phyloP scores from a whole-genome alignment of 2,113 vertebrate genomes.

The Malurus alboscapulatus region DNA sequence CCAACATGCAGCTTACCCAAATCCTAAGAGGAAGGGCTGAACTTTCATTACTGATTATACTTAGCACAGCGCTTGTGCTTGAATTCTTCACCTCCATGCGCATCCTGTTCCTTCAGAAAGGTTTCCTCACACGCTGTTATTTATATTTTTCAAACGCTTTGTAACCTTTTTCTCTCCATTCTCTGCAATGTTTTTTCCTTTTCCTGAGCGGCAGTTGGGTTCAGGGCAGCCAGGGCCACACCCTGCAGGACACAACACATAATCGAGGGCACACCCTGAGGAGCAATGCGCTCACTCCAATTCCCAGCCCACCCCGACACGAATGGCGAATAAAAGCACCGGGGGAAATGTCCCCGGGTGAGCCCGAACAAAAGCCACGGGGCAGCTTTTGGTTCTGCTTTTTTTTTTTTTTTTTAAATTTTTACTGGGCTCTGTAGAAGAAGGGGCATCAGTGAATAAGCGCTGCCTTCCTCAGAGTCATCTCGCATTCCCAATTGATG shows the following conservation, averaged over 20 bases:
- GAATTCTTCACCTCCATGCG: constrained; percentile 29
- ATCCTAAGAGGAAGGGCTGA: constrained; percentile 55
- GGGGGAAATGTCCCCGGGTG: rapidly evolving
- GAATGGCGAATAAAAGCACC: neutral
- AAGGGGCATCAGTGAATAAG: neutral
- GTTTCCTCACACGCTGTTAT: constrained; percentile 54
- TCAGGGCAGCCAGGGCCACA: constrained; percentile 29
- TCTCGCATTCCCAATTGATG: neutral
- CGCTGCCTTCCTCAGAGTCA: neutral
- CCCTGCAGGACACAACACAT: constrained; percentile 35
- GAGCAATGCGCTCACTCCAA: neutral
- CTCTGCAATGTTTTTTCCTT: constrained; percentile 54
- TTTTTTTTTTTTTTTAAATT: too few relatives aligned
- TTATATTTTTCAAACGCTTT: constrained; percentile 49
- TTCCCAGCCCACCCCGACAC: constrained; percentile 12
- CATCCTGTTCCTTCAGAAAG: constrained; percentile 36
- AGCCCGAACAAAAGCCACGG: neutral
- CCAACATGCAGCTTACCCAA: constrained; percentile 28
- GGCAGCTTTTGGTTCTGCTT: neutral
- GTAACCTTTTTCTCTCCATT: constrained; percentile 53
- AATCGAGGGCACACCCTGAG: constrained; percentile 16
- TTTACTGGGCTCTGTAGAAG: neutral
- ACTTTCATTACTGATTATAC: constrained; percentile 50
- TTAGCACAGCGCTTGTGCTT: constrained; percentile 32
- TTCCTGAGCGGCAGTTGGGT: constrained; percentile 34